Conservation (phyloP, 2,113 vertebrate species). For the Anhinga anhinga region DNA sequence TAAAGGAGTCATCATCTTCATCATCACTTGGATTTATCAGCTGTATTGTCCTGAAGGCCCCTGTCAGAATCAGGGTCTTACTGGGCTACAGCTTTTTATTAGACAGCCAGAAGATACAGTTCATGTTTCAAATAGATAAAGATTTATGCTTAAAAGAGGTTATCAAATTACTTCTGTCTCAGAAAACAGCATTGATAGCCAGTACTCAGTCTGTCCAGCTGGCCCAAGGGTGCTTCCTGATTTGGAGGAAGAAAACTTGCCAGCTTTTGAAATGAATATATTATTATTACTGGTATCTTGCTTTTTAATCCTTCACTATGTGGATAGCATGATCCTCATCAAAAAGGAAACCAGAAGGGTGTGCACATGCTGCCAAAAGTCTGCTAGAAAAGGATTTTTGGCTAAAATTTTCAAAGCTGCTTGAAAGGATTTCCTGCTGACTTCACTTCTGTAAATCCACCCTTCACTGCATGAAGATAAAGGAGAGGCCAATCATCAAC, state of each 20-base stretch:
- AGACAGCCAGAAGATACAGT: background rate
- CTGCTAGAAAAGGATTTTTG: conserved; percentile 22
- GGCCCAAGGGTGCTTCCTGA: background rate
- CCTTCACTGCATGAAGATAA: background rate
- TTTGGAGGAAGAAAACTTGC: background rate
- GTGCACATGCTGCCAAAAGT: background rate
- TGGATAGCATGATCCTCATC: background rate
- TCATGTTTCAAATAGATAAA: background rate
- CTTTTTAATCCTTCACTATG: conserved; percentile 39
- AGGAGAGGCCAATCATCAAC: background rate
- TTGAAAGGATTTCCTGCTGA: conserved; percentile 29
- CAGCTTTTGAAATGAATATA: conserved; percentile 14
- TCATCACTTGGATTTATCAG: background rate
- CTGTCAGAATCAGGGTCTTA: background rate
- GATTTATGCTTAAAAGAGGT: background rate
- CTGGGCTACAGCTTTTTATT: background rate
- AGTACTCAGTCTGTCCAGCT: background rate
- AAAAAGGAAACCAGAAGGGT: conserved; percentile 27
- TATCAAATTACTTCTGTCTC: background rate
- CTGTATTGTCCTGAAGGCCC: background rate
- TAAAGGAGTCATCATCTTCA: background rate
- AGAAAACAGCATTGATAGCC: background rate
- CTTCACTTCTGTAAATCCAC: background rate
- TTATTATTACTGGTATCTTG: conserved; percentile 11
- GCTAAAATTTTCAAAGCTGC: conserved; percentile 6